Evolutionary conservation across 2,888 invertebrate species (phyloP).

Genomic region (Serrognathus titanus): DNA sequence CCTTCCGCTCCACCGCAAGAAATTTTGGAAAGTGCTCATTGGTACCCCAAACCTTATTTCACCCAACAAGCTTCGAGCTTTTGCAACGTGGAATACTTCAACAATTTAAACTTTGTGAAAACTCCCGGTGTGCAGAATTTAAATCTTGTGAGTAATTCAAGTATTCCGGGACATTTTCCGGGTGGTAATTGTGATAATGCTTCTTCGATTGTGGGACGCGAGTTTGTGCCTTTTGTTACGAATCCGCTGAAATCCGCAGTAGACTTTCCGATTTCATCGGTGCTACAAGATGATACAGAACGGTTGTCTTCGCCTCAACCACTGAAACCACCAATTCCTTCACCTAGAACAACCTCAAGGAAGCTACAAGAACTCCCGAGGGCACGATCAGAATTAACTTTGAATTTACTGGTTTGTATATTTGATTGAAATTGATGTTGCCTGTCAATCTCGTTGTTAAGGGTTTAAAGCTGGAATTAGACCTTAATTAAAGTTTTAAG

Average conservation of each 20-base stretch:
- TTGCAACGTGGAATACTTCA: no score
- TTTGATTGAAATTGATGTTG: background rate
- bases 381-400: slow-evolving; percentile 13
- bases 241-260: background rate
- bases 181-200: no score
- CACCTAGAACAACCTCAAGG: slow-evolving; percentile 14
- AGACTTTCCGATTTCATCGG: background rate
- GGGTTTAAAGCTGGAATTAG: no score
- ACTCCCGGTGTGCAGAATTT: no score
- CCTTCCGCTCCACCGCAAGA: slow-evolving; percentile 45
- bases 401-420: slow-evolving; percentile 19
- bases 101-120: no score
- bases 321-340: slow-evolving; percentile 23
- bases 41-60: background rate
- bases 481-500: no score
- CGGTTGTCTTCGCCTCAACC: slow-evolving; percentile 10
- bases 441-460: no score
- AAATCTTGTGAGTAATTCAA: no score
- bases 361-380: background rate
- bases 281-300: background rate
- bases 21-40: slow-evolving; percentile 18
- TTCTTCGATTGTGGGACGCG: no score
- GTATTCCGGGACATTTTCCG: no score
- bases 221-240: background rate
- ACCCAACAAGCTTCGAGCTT: no score